Conservation (phyloP, 2,797 vertebrate genomes). For the Alauda arvensis region DNA sequence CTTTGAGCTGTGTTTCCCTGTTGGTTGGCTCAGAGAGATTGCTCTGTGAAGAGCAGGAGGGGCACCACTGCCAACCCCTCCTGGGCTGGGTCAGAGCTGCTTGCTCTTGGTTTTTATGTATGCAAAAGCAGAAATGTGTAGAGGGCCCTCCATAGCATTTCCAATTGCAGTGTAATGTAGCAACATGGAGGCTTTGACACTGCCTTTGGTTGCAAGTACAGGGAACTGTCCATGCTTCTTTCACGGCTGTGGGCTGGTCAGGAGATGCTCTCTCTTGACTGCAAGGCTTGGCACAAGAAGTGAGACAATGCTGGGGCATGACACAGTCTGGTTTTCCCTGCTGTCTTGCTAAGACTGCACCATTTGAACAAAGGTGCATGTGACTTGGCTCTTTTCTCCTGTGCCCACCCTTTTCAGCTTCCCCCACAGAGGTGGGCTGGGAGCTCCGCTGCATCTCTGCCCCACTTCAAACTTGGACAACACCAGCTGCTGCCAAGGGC, state of each 20-base stretch:
- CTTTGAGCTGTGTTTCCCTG: background rate
- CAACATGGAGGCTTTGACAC: fast-evolving
- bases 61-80: fast-evolving
- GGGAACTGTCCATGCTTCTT: background rate
- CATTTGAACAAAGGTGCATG: background rate
- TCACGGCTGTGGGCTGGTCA: background rate
- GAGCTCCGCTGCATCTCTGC: background rate
- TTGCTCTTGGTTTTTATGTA: background rate
- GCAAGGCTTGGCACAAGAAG: background rate
- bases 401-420: background rate
- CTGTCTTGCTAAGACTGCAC: background rate
- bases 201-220: background rate
- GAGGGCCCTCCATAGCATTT: background rate
- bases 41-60: background rate
- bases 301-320: background rate
- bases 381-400: background rate
- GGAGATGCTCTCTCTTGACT: background rate
- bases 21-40: background rate
- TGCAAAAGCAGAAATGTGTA: background rate
- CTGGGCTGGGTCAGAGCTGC: background rate
- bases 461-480: fast-evolving
- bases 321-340: background rate
- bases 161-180: background rate
- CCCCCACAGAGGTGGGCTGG: fast-evolving
- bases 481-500: background rate